Percentiles rank a stretch among this genome's conserved stretches.
These are phyloP conservation scores for Apodemus sylvaticus DNA, from an alignment of 2,113 vertebrate species.

Conservation along the genomic window DNA sequence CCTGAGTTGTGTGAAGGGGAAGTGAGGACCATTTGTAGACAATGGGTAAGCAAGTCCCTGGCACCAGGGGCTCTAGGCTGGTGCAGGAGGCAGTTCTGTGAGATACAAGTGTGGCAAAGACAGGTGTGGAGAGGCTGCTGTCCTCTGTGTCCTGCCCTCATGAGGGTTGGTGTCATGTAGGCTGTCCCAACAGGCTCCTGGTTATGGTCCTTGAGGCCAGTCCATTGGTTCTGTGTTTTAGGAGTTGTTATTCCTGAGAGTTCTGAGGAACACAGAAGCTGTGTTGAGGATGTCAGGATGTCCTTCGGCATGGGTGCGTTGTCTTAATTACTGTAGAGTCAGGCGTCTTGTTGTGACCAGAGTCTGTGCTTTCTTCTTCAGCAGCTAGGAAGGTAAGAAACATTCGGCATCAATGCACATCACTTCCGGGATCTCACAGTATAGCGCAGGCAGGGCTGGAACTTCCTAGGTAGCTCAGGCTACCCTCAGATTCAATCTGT, in stretches of 20 bases:
- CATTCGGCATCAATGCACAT: background rate
- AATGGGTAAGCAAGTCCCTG: background rate
- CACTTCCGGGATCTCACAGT: background rate
- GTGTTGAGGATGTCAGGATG: background rate
- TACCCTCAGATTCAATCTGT: no score
- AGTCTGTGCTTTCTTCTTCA: background rate
- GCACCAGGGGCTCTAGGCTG: rapidly evolving
- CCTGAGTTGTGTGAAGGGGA: slow-evolving; percentile 28
- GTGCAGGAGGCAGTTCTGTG: background rate
- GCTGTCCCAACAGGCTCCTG: background rate
- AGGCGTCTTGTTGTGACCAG: background rate
- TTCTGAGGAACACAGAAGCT: background rate
- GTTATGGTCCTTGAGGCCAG: background rate
- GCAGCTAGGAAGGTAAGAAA: background rate
- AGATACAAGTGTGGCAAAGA: no score
- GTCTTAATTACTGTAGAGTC: background rate
- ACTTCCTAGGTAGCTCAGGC: background rate
- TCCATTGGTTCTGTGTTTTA: background rate
- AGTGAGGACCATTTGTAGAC: slow-evolving; percentile 1
- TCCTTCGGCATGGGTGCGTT: background rate
- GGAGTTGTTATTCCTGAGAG: background rate
- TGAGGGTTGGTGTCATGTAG: background rate
- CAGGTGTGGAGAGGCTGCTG: background rate
- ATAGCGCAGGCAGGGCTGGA: background rate
- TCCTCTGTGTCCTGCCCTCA: background rate